Evolutionary conservation across 2,797 vertebrate species (phyloP).

Genomic region (Caiman crocodilus): DNA sequence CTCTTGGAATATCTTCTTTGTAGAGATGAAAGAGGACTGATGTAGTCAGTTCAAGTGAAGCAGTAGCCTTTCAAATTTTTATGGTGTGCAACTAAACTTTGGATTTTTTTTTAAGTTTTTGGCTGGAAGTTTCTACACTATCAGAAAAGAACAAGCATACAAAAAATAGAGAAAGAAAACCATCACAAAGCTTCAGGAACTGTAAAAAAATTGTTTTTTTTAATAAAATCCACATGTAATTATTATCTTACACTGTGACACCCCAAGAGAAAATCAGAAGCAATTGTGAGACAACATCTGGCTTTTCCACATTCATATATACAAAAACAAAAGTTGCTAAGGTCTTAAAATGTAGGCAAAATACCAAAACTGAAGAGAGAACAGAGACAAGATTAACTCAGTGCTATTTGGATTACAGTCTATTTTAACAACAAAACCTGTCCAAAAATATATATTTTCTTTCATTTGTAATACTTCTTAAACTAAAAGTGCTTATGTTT

Average conservation of each 20-base stretch:
- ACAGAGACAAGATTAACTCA: not conserved
- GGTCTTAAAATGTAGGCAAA: slow-evolving; percentile 18
- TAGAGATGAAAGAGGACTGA: not conserved
- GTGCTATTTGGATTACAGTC: not conserved
- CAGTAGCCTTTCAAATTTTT: not conserved
- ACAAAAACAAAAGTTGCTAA: slow-evolving; percentile 29
- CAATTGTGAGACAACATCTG: slow-evolving; percentile 59
- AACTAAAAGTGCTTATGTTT: not conserved
- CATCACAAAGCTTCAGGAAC: slow-evolving; percentile 33
- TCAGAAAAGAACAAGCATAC: slow-evolving; percentile 8
- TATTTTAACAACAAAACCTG: not conserved
- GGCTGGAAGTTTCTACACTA: slow-evolving; percentile 1
- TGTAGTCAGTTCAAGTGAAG: not conserved
- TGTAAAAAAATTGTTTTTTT: slow-evolving; percentile 12
- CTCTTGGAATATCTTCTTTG: not conserved
- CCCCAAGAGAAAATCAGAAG: slow-evolving; percentile 43
- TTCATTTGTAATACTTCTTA: not conserved
- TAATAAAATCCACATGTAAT: slow-evolving; percentile 8
- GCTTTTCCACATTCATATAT: slow-evolving; percentile 29
- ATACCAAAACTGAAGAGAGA: slow-evolving; percentile 6
- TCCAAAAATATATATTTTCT: not conserved
- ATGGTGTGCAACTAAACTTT: not conserved
- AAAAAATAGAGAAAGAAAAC: slow-evolving; percentile 7
- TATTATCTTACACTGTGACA: slow-evolving; percentile 24
- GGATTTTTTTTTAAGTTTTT: slow-evolving; percentile 21